A percentile compares a stretch with the other conserved stretches of the same genome.
These are phyloP conservation scores for Coregonus suidteri DNA, from an alignment of 2,797 vertebrate genomes.

Conservation along the genomic window DNA sequence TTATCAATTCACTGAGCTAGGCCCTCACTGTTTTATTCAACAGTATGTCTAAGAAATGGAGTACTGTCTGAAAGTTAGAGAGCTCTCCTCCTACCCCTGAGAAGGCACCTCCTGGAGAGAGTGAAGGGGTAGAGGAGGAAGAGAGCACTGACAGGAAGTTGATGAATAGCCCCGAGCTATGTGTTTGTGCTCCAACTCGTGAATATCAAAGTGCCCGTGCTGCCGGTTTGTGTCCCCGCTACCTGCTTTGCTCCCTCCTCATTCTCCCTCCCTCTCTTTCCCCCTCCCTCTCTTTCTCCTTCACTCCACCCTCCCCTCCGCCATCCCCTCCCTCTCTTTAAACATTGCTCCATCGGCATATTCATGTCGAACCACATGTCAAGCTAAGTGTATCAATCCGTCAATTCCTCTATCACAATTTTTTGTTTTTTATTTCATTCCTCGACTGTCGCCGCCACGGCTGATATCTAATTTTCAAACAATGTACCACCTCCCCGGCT, in stretches of 20 bases:
- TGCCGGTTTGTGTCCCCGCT: slow-evolving; percentile 32
- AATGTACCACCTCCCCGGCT: slow-evolving; percentile 33
- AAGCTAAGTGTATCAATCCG: slow-evolving; percentile 56
- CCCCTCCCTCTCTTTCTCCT: neutral
- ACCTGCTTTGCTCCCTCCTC: slow-evolving; percentile 30
- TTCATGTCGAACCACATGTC: slow-evolving; percentile 57
- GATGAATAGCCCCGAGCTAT: slow-evolving; percentile 65
- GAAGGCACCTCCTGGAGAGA: slow-evolving; percentile 43
- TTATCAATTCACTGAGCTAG: neutral
- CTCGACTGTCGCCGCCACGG: slow-evolving; percentile 24
- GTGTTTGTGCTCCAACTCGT: slow-evolving; percentile 58
- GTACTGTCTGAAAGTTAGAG: slow-evolving; percentile 28
- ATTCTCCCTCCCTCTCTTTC: neutral
- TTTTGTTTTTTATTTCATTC: slow-evolving; percentile 7
- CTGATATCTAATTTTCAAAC: slow-evolving; percentile 47
- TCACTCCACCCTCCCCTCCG: too few species aligned
- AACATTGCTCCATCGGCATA: slow-evolving; percentile 53
- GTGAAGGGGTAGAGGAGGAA: slow-evolving; percentile 3
- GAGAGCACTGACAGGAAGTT: slow-evolving; percentile 54
- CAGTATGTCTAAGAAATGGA: neutral
- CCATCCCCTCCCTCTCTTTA: slow-evolving; percentile 14
- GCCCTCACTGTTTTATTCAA: neutral
- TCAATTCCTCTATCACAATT: slow-evolving; percentile 47
- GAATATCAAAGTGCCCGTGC: slow-evolving; percentile 54
- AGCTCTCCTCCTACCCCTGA: slow-evolving; percentile 49